phyloP scores from a whole-genome alignment of 2,797 vertebrate species.

The Passerculus sandwichensis region DNA sequence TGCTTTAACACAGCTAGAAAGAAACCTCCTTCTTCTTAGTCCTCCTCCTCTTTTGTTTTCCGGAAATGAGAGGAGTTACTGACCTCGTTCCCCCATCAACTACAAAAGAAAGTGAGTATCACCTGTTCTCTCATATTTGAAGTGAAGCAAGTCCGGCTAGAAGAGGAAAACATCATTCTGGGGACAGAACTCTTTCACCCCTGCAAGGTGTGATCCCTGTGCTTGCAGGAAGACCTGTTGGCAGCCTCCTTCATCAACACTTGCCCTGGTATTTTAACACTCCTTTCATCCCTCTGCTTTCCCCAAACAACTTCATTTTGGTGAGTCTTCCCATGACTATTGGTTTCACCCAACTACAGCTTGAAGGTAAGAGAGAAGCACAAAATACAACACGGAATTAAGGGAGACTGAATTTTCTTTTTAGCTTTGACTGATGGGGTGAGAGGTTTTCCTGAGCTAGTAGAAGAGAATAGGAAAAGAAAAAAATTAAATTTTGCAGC shows the following conservation, averaged over 20 bases:
- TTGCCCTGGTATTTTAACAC: neutral
- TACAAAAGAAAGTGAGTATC: neutral
- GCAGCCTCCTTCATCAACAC: neutral
- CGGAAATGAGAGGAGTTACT: neutral
- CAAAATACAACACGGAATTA: neutral
- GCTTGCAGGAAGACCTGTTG: neutral
- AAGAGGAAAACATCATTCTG: neutral
- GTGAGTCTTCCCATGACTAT: neutral
- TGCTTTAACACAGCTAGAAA: neutral
- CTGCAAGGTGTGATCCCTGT: neutral
- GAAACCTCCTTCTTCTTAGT: fast-evolving
- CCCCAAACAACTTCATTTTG: neutral
- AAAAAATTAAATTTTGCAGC: neutral
- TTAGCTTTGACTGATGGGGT: neutral
- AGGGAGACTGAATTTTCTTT: neutral
- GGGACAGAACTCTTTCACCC: neutral
- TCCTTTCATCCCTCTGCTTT: neutral
- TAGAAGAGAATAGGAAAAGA: neutral
- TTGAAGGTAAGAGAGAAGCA: neutral
- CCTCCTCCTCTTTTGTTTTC: neutral
- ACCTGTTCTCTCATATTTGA: neutral
- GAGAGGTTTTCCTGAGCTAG: neutral
- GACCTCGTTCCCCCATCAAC: neutral
- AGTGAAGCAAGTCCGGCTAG: neutral
- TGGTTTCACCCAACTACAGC: neutral